Conservation (phyloP, 2,113 vertebrate species). For the Synchiropus splendidus region DNA sequence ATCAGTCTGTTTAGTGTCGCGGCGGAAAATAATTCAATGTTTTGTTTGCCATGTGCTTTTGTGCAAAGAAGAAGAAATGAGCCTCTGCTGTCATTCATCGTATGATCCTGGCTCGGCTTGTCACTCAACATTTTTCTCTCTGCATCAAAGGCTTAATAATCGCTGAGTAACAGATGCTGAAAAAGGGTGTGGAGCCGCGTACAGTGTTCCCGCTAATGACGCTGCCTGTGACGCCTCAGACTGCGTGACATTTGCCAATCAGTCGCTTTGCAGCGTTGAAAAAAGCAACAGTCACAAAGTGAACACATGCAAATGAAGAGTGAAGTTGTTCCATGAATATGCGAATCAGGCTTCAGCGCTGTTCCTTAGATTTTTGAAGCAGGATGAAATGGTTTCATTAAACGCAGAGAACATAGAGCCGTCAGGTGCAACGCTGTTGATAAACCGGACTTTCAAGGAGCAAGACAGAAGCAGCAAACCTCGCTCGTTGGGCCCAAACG, state of each 20-base stretch:
- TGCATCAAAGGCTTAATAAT: slow-evolving; percentile 60
- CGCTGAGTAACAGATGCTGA: slow-evolving; percentile 38
- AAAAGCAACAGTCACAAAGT: slow-evolving; percentile 13
- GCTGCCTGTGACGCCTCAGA: slow-evolving; percentile 40
- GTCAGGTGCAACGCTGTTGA: slow-evolving; percentile 9
- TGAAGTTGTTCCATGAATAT: slow-evolving; percentile 23
- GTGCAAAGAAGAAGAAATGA: slow-evolving; percentile 22
- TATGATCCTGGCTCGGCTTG: slow-evolving; percentile 40
- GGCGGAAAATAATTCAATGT: slow-evolving; percentile 50
- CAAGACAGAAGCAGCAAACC: neutral
- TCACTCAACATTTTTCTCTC: slow-evolving; percentile 55
- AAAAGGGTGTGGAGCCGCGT: neutral
- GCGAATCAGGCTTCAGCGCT: slow-evolving; percentile 15
- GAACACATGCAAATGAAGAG: slow-evolving; percentile 18
- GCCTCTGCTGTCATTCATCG: slow-evolving; percentile 42
- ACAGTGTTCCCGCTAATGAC: slow-evolving; percentile 25
- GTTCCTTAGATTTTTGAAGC: too few relatives aligned
- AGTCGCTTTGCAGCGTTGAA: slow-evolving; percentile 25
- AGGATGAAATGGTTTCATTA: too few relatives aligned
- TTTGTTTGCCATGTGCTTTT: slow-evolving; percentile 36
- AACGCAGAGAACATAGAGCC: too few relatives aligned
- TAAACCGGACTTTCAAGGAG: slow-evolving; percentile 8
- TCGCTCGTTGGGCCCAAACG: too few relatives aligned
- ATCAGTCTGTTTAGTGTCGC: slow-evolving; percentile 33
- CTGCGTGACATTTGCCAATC: slow-evolving; percentile 44